These are phyloP conservation scores for Mimas tiliae DNA, from an alignment of 2,888 invertebrate genomes.

Conservation along the genomic window DNA sequence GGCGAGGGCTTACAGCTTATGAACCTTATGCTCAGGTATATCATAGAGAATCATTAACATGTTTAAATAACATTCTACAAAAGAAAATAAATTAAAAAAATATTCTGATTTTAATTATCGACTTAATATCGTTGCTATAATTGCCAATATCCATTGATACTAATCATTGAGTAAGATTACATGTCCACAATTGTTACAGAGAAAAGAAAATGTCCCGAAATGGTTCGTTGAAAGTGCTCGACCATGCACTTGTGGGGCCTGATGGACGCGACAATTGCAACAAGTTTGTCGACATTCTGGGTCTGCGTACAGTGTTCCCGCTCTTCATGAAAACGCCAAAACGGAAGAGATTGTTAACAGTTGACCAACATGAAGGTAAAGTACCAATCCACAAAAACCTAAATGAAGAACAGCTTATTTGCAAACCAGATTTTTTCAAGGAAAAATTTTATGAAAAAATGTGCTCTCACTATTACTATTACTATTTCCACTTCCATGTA, in stretches of 20 bases:
- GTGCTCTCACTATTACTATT: no score
- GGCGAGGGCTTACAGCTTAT: conserved; percentile 99
- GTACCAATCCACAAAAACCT: not conserved
- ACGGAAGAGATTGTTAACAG: conserved; percentile 90
- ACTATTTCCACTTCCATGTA: no score
- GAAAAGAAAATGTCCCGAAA: conserved; percentile 98
- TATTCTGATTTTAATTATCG: no score
- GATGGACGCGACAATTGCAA: conserved; percentile 98
- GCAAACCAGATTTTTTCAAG: not conserved
- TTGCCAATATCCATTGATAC: no score
- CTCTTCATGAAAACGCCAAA: conserved; percentile 99
- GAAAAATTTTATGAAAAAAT: no score
- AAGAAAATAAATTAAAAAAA: no score
- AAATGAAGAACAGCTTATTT: not conserved
- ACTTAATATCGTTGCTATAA: no score
- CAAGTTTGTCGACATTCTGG: conserved; percentile 98
- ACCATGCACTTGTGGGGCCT: conserved; percentile 97
- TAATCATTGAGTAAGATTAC: not conserved
- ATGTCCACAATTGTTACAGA: conserved; percentile 44
- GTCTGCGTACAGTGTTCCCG: conserved; percentile 98
- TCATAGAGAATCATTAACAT: not conserved
- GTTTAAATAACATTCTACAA: no score
- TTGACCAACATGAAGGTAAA: conserved; percentile 94
- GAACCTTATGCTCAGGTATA: conserved; percentile 97
- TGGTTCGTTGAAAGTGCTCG: conserved; percentile 98